phyloP scores from a whole-genome alignment of 2,797 vertebrate genomes.

The Rhabdophis nuchalis region DNA sequence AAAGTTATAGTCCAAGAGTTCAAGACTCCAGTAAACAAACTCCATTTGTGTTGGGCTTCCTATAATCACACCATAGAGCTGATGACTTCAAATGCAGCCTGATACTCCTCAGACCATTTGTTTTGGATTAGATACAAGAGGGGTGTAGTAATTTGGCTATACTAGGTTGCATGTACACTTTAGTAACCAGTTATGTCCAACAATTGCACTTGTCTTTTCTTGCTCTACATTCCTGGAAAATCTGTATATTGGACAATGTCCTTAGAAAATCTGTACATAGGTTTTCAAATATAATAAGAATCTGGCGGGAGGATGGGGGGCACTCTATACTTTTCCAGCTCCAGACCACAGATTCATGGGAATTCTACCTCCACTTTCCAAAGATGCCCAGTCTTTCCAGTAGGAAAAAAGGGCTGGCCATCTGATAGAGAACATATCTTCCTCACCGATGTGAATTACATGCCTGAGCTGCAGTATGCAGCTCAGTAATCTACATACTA shows the following conservation, averaged over 20 bases:
- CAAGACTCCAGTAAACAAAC: background rate
- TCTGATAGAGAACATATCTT: background rate
- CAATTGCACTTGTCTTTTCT: background rate
- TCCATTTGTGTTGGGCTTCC: background rate
- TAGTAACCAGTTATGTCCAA: background rate
- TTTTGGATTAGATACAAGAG: background rate
- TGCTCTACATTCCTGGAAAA: background rate
- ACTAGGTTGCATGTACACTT: background rate
- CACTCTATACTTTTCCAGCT: background rate
- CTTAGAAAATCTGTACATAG: background rate
- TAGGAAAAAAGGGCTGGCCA: background rate
- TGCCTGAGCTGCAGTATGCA: background rate
- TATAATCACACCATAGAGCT: background rate
- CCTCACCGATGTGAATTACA: background rate
- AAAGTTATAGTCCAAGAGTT: background rate
- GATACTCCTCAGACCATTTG: background rate
- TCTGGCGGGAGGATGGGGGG: fast-evolving
- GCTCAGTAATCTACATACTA: background rate
- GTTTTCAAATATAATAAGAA: background rate
- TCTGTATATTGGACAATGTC: background rate
- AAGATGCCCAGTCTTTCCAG: background rate
- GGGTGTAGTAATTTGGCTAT: background rate
- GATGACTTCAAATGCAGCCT: background rate
- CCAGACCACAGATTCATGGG: background rate
- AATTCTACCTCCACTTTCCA: background rate